Base-by-base conservation (phyloP, 30 jellyfish, hydroid and myxozoan genomes). In the Turritopsis rubra region DNA sequence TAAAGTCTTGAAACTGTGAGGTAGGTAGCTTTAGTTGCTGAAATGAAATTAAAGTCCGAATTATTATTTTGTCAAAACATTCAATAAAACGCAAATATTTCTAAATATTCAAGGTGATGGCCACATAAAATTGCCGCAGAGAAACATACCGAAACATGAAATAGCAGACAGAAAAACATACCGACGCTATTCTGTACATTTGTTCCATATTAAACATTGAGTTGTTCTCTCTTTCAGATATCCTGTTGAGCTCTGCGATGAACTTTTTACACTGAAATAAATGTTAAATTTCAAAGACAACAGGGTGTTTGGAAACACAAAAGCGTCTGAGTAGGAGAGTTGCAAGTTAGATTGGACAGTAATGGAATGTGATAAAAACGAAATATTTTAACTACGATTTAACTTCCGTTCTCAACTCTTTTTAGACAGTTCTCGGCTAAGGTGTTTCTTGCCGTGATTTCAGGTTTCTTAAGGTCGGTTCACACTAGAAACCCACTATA, bases 201-300 rank as follows among this genome's bases (percentile, higher is more conserved):
- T 94, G 99, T 27, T 94, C 99, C n/a, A 80, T 83, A 52, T 82
- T 89, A 75, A 94, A 94, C 83, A 94, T 52, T 3, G 95, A 80
- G 65, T 85, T 94, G 29, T 88, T 75, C 52, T 94, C 96, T 21
- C 99, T 84, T 71, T 94, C 97, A 21, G 99, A 86, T 66, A 94
- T 85, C 66, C 88, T 84, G 28, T 90, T 89, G 54, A 94, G 52
- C 75, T 89, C 99, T 18, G 96, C 77, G 22, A 94, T 91, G 73
- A 94, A 94, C 65, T 86, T 89, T 68, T 94, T 94, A 5, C 86
- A 82, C 99, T 94, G 74, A 68, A 68, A n/a, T 68, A 0, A 68
- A 68, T 0, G 17, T 9, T 7, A 1, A 1, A 17, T n/a, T 68
- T 8, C 77, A 68, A 7, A 19, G 17, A 68, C 77, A 68, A n/a